Evolutionary conservation across 2,888 invertebrate species (phyloP), one percentile per base, ranked within the genome.

Genomic region (Micoletzkya japonica): DNA sequence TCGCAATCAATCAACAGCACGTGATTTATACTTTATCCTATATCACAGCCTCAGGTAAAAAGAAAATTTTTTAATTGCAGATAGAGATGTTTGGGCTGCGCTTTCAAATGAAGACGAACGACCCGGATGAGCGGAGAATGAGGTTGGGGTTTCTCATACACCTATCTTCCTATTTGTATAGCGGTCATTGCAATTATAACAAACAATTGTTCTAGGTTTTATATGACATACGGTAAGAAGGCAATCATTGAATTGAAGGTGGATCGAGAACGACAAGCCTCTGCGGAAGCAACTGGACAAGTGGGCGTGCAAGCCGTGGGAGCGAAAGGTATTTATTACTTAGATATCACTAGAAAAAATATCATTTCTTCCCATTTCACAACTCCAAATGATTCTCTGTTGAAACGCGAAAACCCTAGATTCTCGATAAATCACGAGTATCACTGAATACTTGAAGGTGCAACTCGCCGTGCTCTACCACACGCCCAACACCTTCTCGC

Each of bases 391-490:
- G 10, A 14, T 10, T 20, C 44, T 20, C 44, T 10, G 20, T 20
- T 44, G 44, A 44, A 44, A 10, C 20, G 20, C 44, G 10, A 20
- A 14, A 44, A 44, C 20, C 44, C 10, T 44, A 14, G 10, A 44
- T 44, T 44, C n/a, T n/a, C n/a, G n/a, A n/a, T n/a, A n/a, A n/a
- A n/a, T n/a, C n/a, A n/a, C n/a, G n/a, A n/a, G n/a, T n/a, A n/a
- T n/a, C n/a, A n/a, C n/a, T n/a, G n/a, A n/a, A n/a, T 6, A 52
- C 26, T 37, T 54, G 78, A 78, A 86, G 49, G 90, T 97, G 30
- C 93, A 92, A 86, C 88, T 97, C 60, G 91, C 95, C 39, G 93
- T 97, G 24, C 93, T 95, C 90, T 95, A 93, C 88, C 97, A 95
- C 87, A 92, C 96, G 52, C 91, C 92, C 0, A 93, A 94, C 68